These are phyloP conservation scores for Phylloscopus trochilus DNA, from an alignment of 2,113 vertebrate genomes.

Conservation along the genomic window DNA sequence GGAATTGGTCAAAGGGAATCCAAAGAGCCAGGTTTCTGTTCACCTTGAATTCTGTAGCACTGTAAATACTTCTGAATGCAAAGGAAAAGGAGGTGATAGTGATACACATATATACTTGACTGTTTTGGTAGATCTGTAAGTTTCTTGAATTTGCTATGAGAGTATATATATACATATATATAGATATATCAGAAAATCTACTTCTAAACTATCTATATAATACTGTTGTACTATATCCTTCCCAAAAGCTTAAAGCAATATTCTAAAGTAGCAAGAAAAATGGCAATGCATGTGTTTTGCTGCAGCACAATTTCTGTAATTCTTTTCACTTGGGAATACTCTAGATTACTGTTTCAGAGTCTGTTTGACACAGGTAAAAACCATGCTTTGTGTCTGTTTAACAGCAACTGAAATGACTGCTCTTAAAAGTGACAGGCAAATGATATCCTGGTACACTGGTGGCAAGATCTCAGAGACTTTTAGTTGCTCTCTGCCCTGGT, in stretches of 20 bases:
- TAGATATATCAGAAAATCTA: not conserved
- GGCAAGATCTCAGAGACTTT: not conserved
- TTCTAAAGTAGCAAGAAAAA: not conserved
- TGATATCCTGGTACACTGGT: not conserved
- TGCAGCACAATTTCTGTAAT: not conserved
- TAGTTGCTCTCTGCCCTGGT: not conserved
- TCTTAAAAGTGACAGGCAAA: not conserved
- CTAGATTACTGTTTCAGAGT: not conserved
- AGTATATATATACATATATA: too few relatives aligned
- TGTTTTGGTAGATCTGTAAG: not conserved
- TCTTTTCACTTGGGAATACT: not conserved
- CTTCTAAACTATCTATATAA: not conserved
- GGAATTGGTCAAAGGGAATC: not conserved
- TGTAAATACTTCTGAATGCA: not conserved
- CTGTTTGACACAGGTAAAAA: not conserved
- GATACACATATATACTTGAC: not conserved
- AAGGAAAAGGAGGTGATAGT: not conserved
- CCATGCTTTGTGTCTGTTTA: not conserved
- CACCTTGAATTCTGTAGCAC: not conserved
- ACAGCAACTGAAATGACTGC: not conserved
- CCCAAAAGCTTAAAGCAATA: not conserved
- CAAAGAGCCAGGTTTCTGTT: not conserved
- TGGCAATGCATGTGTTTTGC: not conserved
- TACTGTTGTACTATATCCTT: not conserved
- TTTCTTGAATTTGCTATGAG: not conserved